Conservation (phyloP, 2,888 invertebrate genomes). For the Diarsia dahlii region DNA sequence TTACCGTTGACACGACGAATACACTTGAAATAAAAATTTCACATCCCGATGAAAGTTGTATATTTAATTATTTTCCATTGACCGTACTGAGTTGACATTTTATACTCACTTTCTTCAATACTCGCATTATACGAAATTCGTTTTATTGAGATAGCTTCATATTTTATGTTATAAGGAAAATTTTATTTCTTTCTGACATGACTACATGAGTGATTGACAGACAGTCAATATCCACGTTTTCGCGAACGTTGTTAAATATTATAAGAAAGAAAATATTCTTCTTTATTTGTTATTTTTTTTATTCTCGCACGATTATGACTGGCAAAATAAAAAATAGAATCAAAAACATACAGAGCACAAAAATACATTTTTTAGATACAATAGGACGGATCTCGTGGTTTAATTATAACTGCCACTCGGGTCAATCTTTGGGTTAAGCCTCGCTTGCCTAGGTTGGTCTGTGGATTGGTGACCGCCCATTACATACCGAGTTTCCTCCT, state of each 20-base stretch:
- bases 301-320: too few relatives aligned
- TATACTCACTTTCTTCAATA: constrained; percentile 46
- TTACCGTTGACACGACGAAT: constrained; percentile 6
- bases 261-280: too few relatives aligned
- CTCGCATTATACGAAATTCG: neutral
- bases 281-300: too few relatives aligned
- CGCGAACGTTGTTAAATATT: neutral
- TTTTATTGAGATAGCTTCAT: neutral
- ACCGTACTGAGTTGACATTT: constrained; percentile 42
- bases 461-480: too few relatives aligned
- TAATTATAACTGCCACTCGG: too few relatives aligned
- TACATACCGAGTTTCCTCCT: too few relatives aligned
- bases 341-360: too few relatives aligned
- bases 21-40: constrained; percentile 45
- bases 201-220: constrained; percentile 8
- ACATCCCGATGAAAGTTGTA: constrained; percentile 60
- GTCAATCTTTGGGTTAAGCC: too few relatives aligned
- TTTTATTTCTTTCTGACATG: constrained; percentile 4
- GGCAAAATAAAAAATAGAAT: too few relatives aligned
- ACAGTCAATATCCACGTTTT: neutral
- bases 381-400: too few relatives aligned
- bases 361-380: too few relatives aligned
- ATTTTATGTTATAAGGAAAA: neutral
- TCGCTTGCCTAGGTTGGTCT: too few relatives aligned
- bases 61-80: constrained; percentile 37